phyloP scores from a whole-genome alignment of 1,140 invertebrate species.

The Drosophila willistoni region DNA sequence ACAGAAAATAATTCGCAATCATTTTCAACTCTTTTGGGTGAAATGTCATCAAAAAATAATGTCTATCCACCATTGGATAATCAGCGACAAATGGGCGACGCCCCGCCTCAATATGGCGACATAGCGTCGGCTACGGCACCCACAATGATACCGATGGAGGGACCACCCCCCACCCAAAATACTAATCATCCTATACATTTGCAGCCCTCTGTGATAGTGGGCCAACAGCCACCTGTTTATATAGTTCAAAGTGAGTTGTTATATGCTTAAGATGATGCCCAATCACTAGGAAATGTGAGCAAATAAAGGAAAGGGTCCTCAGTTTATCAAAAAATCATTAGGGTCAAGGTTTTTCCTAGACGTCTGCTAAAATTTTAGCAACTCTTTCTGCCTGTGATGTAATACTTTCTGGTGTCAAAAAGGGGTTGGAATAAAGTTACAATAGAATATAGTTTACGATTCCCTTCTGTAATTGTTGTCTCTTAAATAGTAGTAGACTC shows the following conservation, averaged over 20 bases:
- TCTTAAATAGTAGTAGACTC: too few relatives aligned
- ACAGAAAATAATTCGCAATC: not conserved
- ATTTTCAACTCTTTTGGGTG: not conserved
- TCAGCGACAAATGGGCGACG: not conserved
- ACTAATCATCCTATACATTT: not conserved
- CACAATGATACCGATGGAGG: constrained; percentile 24
- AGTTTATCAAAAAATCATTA: too few relatives aligned
- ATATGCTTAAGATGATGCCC: too few relatives aligned
- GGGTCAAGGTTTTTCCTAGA: too few relatives aligned
- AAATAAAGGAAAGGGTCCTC: too few relatives aligned
- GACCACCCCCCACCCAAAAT: not conserved
- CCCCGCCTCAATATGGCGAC: constrained; percentile 40
- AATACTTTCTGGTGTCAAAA: too few relatives aligned
- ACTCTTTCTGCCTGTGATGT: too few relatives aligned
- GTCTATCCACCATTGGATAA: constrained; percentile 26
- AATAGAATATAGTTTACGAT: too few relatives aligned
- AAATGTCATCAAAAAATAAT: constrained; percentile 34
- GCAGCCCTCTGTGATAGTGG: not conserved
- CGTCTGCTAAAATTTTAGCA: too few relatives aligned
- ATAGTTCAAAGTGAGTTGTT: constrained; percentile 29
- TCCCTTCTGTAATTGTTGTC: too few relatives aligned
- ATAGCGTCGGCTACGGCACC: constrained; percentile 20
- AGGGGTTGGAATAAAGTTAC: too few relatives aligned
- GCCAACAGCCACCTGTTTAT: constrained; percentile 35
- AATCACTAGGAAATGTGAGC: too few relatives aligned